A percentile compares a stretch with the other conserved stretches of the same genome.
phyloP scores from a whole-genome alignment of 2,888 invertebrate genomes.

The Lepetodrilus schrolli region DNA sequence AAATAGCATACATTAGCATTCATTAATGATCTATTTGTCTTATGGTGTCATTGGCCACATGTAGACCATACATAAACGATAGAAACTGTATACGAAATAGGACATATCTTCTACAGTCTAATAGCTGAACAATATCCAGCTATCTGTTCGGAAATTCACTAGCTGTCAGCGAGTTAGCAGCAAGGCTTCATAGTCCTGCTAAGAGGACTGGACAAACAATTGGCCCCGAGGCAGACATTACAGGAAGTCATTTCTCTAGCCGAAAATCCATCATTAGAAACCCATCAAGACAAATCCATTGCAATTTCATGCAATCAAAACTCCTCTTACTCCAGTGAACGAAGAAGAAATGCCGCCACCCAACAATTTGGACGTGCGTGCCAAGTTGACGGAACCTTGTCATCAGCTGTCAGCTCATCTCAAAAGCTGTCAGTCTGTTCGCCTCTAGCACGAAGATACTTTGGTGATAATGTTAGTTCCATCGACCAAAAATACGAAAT shows the following conservation, averaged over 20 bases:
- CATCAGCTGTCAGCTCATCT: not conserved
- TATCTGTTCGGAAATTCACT: no score
- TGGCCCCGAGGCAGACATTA: not conserved
- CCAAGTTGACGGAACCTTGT: not conserved
- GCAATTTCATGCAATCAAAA: constrained; percentile 6
- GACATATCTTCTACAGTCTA: no score
- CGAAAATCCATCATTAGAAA: not conserved
- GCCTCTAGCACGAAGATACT: constrained; percentile 2
- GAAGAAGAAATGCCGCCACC: not conserved
- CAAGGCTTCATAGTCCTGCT: not conserved
- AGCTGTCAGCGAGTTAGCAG: no score
- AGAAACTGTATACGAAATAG: no score
- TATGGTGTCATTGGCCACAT: no score
- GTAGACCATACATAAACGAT: no score
- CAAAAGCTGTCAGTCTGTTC: constrained; percentile 16
- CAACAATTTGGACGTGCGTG: not conserved
- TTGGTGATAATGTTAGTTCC: not conserved
- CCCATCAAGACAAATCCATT: constrained; percentile 1
- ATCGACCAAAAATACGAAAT: constrained; percentile 4
- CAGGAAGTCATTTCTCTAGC: not conserved
- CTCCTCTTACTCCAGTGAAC: not conserved
- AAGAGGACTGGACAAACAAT: not conserved
- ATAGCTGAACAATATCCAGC: not conserved
- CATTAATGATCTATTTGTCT: no score
- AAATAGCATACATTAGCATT: no score